phyloP scores from a whole-genome alignment of 1,140 invertebrate species.

The Anthonomus grandis region DNA sequence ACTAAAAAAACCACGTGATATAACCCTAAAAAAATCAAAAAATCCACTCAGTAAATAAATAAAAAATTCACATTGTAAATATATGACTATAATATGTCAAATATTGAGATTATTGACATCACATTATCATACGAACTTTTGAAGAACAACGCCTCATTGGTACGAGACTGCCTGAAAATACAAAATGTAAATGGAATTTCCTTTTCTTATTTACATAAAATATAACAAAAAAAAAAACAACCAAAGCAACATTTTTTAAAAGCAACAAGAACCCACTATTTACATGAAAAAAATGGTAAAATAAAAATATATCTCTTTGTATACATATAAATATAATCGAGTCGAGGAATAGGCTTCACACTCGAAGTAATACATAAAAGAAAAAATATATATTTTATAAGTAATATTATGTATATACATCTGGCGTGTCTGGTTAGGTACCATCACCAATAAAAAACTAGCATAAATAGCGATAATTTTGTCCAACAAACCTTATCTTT shows the following conservation, averaged over 20 bases:
- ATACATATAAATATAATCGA: too few species aligned
- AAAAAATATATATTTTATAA: too few species aligned
- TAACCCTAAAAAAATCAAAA: constrained; percentile 33
- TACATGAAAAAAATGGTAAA: constrained; percentile 23
- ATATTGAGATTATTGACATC: constrained; percentile 49
- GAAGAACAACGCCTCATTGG: constrained; percentile 39
- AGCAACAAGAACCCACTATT: constrained; percentile 22
- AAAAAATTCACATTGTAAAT: constrained; percentile 32
- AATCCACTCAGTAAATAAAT: constrained; percentile 41
- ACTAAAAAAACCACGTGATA: constrained; percentile 33
- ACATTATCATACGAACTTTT: constrained; percentile 46
- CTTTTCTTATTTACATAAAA: neutral
- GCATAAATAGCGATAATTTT: too few species aligned
- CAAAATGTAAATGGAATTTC: neutral
- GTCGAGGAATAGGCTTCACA: too few species aligned
- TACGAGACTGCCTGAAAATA: constrained; percentile 26
- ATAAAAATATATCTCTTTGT: constrained; percentile 34
- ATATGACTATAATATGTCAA: constrained; percentile 39
- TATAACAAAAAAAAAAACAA: constrained; percentile 14
- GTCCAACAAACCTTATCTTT: constrained; percentile 10
- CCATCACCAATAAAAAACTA: too few species aligned
- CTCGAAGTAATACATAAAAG: too few species aligned
- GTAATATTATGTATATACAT: too few species aligned
- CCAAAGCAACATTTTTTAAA: constrained; percentile 1
- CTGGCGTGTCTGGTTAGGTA: too few species aligned